A percentile compares a stretch with the other conserved stretches of the same genome.
These are phyloP conservation scores for Lontra canadensis DNA, from an alignment of 2,113 vertebrate genomes.

Conservation along the genomic window DNA sequence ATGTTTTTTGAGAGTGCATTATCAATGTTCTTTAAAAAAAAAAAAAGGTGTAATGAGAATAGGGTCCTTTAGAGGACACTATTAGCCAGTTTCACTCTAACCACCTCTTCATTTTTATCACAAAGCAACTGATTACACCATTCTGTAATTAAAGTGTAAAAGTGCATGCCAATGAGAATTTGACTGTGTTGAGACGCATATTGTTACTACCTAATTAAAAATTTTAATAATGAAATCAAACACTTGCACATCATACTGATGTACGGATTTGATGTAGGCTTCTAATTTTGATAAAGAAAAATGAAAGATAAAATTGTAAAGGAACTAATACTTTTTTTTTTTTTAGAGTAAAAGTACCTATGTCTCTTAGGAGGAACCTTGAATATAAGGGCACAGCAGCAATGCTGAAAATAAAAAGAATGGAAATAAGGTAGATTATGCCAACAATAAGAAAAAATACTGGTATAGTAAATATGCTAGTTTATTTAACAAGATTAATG, in stretches of 20 bases:
- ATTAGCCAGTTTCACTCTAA: constrained; percentile 6
- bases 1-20: background rate
- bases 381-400: background rate
- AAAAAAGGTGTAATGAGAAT: background rate
- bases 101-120: constrained; percentile 21
- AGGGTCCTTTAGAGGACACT: background rate
- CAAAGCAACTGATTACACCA: background rate
- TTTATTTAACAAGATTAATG: background rate
- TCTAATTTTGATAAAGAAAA: background rate
- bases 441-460: background rate
- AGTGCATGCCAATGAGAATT: background rate
- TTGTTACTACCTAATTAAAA: background rate
- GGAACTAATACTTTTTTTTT: background rate
- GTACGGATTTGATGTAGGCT: background rate
- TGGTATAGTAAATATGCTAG: background rate
- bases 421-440: background rate
- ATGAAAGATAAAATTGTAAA: background rate
- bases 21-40: background rate
- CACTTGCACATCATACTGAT: background rate
- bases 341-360: background rate
- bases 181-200: background rate
- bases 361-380: background rate
- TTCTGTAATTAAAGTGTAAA: constrained; percentile 20
- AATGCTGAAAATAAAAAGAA: background rate
- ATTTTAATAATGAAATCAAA: background rate